phyloP scores from a whole-genome alignment of 2,113 vertebrate genomes.

The Erpornis zantholeuca region DNA sequence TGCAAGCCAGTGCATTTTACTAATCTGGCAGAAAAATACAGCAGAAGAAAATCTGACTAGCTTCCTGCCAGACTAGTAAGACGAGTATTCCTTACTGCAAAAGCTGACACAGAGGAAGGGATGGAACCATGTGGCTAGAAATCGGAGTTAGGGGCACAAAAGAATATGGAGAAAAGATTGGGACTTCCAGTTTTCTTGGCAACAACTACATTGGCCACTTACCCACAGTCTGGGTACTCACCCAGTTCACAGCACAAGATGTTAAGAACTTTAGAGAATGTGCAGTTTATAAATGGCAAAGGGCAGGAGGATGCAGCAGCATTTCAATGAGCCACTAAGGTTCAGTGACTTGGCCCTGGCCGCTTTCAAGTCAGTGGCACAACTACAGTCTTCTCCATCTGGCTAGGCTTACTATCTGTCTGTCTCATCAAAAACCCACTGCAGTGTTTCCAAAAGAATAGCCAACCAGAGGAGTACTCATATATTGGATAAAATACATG shows the following conservation, averaged over 20 bases:
- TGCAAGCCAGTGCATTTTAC: slow-evolving; percentile 33
- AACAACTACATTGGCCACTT: neutral
- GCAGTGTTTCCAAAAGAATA: neutral
- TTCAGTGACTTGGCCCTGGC: neutral
- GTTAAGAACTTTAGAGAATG: neutral
- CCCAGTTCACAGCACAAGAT: neutral
- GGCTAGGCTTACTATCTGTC: neutral
- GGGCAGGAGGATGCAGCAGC: neutral
- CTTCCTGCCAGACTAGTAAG: slow-evolving; percentile 44
- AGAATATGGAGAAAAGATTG: neutral
- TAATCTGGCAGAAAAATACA: slow-evolving; percentile 49
- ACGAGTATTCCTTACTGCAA: neutral
- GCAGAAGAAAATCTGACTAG: slow-evolving; percentile 25
- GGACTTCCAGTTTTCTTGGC: neutral
- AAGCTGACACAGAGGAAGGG: slow-evolving; percentile 18
- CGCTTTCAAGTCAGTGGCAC: neutral
- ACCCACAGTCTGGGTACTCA: neutral
- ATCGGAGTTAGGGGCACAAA: neutral
- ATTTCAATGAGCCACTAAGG: neutral
- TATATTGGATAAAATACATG: neutral
- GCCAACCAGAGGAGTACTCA: neutral
- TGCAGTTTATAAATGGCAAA: neutral
- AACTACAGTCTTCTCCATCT: neutral
- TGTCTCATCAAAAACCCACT: neutral
- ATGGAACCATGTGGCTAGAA: slow-evolving; percentile 21